Percentiles rank a stretch among this genome's conserved stretches.
These are phyloP conservation scores for Volucella inflata DNA, from an alignment of 2,888 invertebrate genomes.

Conservation along the genomic window DNA sequence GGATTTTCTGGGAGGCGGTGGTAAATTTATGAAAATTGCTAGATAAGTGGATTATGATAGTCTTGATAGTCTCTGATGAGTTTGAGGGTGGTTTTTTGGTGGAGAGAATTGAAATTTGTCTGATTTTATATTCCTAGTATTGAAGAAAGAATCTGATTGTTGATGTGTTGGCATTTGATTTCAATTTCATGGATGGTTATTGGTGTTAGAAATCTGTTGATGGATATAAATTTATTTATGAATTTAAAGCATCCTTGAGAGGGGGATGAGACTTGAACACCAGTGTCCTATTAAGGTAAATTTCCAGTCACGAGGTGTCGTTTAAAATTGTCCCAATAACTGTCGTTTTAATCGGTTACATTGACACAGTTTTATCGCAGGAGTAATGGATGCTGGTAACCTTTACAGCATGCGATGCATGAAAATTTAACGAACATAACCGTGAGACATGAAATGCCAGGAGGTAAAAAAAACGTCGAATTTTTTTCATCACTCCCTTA, in stretches of 20 bases:
- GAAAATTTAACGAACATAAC: conserved; percentile 72
- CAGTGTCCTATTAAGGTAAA: not conserved
- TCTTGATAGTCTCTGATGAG: conserved; percentile 66
- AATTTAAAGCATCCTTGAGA: not conserved
- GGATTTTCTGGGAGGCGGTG: conserved; percentile 63
- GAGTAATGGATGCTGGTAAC: conserved; percentile 33
- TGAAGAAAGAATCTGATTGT: conserved; percentile 29
- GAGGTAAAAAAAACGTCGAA: conserved; percentile 23
- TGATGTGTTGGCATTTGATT: conserved; percentile 49
- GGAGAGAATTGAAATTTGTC: conserved; percentile 20
- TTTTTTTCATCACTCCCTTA: conserved; percentile 35
- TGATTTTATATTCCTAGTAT: conserved; percentile 37
- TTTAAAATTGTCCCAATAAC: conserved; percentile 51
- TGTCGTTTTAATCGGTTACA: conserved; percentile 9
- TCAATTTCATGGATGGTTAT: conserved; percentile 13
- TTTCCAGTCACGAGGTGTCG: not conserved
- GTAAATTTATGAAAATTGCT: conserved; percentile 72
- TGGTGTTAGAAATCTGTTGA: conserved; percentile 1
- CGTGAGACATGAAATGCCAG: conserved; percentile 38
- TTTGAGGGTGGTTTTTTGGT: not conserved
- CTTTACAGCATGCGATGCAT: conserved; percentile 63
- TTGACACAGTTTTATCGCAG: conserved; percentile 51
- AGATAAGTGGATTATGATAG: conserved; percentile 75
- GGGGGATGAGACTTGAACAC: not conserved
- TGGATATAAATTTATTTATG: too few relatives aligned